phyloP scores from a whole-genome alignment of 2,113 vertebrate genomes.

The Fukomys damarensis region DNA sequence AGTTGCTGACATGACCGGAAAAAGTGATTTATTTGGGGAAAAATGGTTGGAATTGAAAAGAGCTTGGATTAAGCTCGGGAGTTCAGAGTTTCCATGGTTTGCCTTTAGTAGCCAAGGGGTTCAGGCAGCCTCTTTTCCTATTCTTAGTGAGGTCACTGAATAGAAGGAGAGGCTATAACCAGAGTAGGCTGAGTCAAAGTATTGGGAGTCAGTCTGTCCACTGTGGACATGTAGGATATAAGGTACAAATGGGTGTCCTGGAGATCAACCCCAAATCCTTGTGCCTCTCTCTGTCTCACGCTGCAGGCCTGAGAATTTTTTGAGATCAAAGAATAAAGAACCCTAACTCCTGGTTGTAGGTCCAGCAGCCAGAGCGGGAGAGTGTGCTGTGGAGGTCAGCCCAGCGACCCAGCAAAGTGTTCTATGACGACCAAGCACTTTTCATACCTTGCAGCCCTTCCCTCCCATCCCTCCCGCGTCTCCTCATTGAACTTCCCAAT shows the following conservation, averaged over 20 bases:
- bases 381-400: background rate
- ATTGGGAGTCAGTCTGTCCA: background rate
- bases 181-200: background rate
- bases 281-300: background rate
- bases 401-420: background rate
- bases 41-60: conserved; percentile 26
- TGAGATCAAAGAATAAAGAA: background rate
- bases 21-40: conserved; percentile 39
- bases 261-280: background rate
- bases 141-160: background rate
- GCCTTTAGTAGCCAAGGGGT: background rate
- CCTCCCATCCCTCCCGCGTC: background rate
- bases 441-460: background rate
- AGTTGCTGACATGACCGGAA: conserved; percentile 57
- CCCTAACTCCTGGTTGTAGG: background rate
- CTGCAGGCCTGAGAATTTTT: background rate
- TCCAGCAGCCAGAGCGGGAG: background rate
- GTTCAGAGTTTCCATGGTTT: background rate
- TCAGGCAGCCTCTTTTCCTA: background rate
- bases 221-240: accelerated
- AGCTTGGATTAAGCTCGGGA: background rate
- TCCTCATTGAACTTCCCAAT: background rate
- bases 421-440: background rate
- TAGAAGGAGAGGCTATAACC: background rate
- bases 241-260: background rate